Percentiles rank a stretch among this genome's conserved stretches.
Conservation (phyloP, 2,113 vertebrate species). For the Eulemur macaco region DNA sequence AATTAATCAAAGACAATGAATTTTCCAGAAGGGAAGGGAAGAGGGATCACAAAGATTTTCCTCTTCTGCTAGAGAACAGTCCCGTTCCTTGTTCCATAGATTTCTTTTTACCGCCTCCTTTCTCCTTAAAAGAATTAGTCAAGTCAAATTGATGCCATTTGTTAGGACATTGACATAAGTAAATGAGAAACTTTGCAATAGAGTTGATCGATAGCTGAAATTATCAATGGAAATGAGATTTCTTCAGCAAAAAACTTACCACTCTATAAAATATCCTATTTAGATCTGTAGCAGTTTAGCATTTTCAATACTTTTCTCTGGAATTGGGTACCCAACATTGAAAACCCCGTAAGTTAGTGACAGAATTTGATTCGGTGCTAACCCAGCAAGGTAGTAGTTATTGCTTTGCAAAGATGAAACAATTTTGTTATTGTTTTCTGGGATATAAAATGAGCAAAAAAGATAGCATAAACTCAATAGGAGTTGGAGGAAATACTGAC, state of each 20-base stretch:
- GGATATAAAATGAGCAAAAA: slow-evolving; percentile 44
- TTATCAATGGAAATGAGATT: background rate
- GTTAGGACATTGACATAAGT: slow-evolving; percentile 15
- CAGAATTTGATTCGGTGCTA: slow-evolving; percentile 35
- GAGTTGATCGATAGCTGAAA: slow-evolving; percentile 43
- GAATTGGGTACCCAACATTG: slow-evolving; percentile 38
- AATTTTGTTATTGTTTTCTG: background rate
- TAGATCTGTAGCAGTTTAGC: background rate
- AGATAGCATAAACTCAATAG: slow-evolving; percentile 42
- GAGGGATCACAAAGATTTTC: background rate
- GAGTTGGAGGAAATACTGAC: slow-evolving; percentile 45
- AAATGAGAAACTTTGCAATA: slow-evolving; percentile 46
- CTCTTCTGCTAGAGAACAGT: background rate
- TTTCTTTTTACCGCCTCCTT: background rate
- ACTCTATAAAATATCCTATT: background rate
- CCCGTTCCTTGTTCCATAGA: background rate
- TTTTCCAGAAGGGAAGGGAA: background rate
- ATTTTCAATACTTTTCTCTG: slow-evolving; percentile 58
- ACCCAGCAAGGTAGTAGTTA: background rate
- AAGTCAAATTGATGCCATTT: background rate
- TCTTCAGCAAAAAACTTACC: slow-evolving; percentile 25
- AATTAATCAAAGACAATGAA: background rate
- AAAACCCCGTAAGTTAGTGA: slow-evolving; percentile 13
- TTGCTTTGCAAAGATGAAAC: slow-evolving; percentile 11
- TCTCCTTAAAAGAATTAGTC: background rate